These are phyloP conservation scores for Ophonus ardosiacus DNA, from an alignment of 2,888 invertebrate genomes.

Conservation along the genomic window DNA sequence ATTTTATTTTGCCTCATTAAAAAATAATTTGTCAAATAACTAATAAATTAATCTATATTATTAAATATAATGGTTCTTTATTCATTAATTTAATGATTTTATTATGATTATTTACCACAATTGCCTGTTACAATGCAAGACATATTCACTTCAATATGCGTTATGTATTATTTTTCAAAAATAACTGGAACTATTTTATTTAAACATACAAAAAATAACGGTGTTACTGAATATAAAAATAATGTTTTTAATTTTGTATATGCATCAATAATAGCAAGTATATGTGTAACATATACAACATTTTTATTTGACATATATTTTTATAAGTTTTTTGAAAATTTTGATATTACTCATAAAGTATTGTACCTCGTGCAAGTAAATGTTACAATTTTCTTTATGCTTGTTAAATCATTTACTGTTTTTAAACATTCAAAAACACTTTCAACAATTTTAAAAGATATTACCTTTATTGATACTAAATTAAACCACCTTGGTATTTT, in stretches of 20 bases:
- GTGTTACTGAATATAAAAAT: neutral
- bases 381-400: neutral
- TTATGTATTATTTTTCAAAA: constrained; percentile 5
- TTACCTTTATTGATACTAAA: neutral
- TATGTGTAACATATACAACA: neutral
- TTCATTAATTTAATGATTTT: neutral
- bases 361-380: neutral
- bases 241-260: neutral
- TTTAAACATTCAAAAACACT: neutral
- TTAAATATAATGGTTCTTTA: neutral
- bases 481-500: neutral
- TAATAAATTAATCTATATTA: neutral
- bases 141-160: neutral
- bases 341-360: neutral
- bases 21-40: constrained; percentile 1
- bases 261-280: neutral
- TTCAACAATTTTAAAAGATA: neutral
- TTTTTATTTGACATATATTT: neutral
- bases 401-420: neutral
- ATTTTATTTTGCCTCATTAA: constrained; percentile 21
- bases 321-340: neutral
- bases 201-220: neutral
- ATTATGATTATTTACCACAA: neutral
- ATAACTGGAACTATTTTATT: neutral
- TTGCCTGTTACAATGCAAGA: neutral